phyloP scores from a whole-genome alignment of 2,888 invertebrate genomes.

The Tuta absoluta region DNA sequence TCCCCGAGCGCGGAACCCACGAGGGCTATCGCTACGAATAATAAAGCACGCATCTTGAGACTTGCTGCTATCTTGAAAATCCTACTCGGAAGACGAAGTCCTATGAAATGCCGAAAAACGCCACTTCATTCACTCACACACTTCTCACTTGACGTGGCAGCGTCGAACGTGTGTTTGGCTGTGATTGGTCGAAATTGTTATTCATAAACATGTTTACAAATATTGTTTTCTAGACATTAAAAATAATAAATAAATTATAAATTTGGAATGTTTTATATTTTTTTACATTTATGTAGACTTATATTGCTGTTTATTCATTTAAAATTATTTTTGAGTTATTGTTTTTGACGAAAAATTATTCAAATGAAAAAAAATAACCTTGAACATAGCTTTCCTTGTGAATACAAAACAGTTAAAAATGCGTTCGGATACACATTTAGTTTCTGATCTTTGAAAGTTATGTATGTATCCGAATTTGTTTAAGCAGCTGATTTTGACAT shows the following conservation, averaged over 20 bases:
- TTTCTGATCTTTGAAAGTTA: not conserved
- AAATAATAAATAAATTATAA: not conserved
- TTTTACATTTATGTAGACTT: not conserved
- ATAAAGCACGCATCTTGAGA: conserved; percentile 70
- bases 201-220: conserved; percentile 40
- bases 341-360: not conserved
- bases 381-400: not conserved
- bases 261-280: not conserved
- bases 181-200: conserved; percentile 79
- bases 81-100: conserved; percentile 70
- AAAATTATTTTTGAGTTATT: not conserved
- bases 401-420: not conserved
- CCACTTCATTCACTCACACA: conserved; percentile 70
- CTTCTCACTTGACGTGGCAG: conserved; percentile 84
- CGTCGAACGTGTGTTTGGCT: conserved; percentile 83
- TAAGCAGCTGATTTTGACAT: conserved; percentile 13
- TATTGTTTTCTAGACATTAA: conserved; percentile 2
- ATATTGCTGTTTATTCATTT: not conserved
- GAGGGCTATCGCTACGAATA: conserved; percentile 71
- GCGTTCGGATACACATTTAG: not conserved
- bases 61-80: conserved; percentile 36
- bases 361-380: not conserved
- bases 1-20: conserved; percentile 76
- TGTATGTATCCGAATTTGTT: not conserved
- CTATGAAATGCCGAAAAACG: conserved; percentile 74